Percentiles rank a stretch among this genome's conserved stretches.
Conservation (phyloP, 2,888 invertebrate genomes). For the Xylota segnis region DNA sequence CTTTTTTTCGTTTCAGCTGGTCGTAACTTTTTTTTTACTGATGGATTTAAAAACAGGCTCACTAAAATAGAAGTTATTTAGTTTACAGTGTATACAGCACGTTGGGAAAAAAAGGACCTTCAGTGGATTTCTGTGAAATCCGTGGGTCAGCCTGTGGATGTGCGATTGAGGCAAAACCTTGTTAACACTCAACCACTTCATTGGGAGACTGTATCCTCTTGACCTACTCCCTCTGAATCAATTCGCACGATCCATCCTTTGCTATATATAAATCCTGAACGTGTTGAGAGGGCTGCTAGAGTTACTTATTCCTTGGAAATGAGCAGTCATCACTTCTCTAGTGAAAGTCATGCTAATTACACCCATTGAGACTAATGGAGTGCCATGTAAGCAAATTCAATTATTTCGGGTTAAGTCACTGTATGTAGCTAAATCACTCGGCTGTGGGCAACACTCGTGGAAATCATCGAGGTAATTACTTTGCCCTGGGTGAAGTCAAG, state of each 20-base stretch:
- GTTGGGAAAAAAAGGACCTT: no score
- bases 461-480: conserved; percentile 23
- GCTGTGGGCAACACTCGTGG: not conserved
- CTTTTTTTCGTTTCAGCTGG: not conserved
- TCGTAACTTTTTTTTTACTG: not conserved
- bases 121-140: no score
- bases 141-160: no score
- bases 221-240: no score
- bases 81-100: no score
- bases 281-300: not conserved
- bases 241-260: no score
- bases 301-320: not conserved
- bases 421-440: not conserved
- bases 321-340: not conserved
- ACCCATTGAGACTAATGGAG: conserved; percentile 2
- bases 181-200: no score
- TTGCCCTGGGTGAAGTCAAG: not conserved
- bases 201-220: no score
- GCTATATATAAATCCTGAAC: no score
- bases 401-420: conserved; percentile 1
- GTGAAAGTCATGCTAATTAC: conserved; percentile 13
- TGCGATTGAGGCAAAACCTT: no score
- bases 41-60: no score
- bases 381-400: conserved; percentile 13
- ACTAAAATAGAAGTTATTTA: no score